These are phyloP conservation scores for Colinus virginianus DNA, from an alignment of 2,113 vertebrate species.

Conservation along the genomic window DNA sequence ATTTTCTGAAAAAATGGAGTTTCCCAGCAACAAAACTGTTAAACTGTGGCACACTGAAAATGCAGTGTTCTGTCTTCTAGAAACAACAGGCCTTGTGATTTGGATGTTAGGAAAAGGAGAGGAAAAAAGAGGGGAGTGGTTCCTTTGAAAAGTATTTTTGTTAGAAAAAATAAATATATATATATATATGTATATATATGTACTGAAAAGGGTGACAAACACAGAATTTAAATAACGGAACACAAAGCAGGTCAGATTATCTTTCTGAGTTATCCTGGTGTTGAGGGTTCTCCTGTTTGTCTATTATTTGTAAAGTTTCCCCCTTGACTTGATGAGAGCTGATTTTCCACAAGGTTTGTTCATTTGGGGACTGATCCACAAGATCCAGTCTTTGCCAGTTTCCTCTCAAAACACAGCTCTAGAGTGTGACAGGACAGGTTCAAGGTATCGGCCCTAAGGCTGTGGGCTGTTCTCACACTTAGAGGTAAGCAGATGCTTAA, in stretches of 20 bases:
- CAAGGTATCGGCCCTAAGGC: neutral
- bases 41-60: constrained; percentile 9
- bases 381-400: neutral
- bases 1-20: constrained; percentile 49
- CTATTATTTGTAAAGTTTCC: constrained; percentile 24
- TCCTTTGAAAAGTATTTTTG: neutral
- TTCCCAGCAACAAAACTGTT: constrained; percentile 55
- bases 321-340: neutral
- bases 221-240: neutral
- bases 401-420: neutral
- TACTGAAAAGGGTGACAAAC: neutral
- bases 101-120: neutral
- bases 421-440: neutral
- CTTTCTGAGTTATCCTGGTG: neutral
- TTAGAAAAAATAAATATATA: neutral
- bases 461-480: neutral
- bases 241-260: neutral
- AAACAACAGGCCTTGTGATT: neutral
- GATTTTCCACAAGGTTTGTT: neutral
- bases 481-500: neutral
- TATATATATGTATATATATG: too few species aligned
- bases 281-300: neutral
- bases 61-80: neutral
- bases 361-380: neutral
- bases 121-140: neutral